Conservation (phyloP, 2,113 vertebrate genomes). For the Mirza zaza region DNA sequence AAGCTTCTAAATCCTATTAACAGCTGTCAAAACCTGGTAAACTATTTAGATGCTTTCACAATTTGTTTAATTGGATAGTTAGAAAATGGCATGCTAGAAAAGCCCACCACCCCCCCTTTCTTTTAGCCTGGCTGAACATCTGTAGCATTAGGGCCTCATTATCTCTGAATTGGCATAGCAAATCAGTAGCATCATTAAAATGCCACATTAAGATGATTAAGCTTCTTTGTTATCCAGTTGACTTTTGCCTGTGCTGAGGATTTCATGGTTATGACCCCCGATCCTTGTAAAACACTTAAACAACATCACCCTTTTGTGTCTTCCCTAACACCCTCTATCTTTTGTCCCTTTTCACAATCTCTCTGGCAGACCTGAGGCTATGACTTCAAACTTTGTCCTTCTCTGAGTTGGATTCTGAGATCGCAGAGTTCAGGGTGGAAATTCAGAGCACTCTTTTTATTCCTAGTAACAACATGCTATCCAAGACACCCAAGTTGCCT, state of each 20-base stretch:
- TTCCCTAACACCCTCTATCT: constrained; percentile 65
- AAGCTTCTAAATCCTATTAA: constrained; percentile 84
- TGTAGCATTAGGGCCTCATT: constrained; percentile 88
- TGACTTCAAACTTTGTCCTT: constrained; percentile 28
- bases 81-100: constrained; percentile 83
- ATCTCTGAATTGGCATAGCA: constrained; percentile 87
- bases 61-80: constrained; percentile 88
- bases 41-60: constrained; percentile 86
- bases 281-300: constrained; percentile 86
- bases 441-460: not conserved
- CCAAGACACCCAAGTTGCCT: not conserved
- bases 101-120: constrained; percentile 67
- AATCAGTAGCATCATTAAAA: constrained; percentile 87
- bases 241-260: constrained; percentile 84
- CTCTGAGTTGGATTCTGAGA: not conserved
- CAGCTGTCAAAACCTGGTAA: constrained; percentile 87
- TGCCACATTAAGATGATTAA: constrained; percentile 89
- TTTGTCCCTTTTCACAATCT: not conserved
- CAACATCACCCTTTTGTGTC: constrained; percentile 80
- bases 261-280: constrained; percentile 85
- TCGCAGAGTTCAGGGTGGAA: not conserved
- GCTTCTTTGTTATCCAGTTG: constrained; percentile 87
- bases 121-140: constrained; percentile 87
- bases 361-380: constrained; percentile 69
- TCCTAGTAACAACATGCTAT: not conserved